These are phyloP conservation scores for Heliconius ethilla DNA, from an alignment of 2,888 invertebrate species.

Conservation along the genomic window DNA sequence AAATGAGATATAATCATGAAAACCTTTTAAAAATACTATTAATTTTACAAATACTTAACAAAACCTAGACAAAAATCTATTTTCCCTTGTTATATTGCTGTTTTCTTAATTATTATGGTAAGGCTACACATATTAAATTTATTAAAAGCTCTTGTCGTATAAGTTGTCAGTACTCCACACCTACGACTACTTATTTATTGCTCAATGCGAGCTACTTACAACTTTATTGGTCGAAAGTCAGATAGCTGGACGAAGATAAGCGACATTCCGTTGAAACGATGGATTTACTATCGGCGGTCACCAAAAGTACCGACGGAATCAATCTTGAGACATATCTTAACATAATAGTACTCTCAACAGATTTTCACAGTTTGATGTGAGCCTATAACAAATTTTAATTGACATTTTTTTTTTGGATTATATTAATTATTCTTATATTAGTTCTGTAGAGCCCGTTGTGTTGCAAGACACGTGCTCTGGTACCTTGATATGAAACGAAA, in stretches of 20 bases:
- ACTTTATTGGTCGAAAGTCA: slow-evolving; percentile 52
- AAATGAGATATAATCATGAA: no score
- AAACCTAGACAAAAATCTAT: background rate
- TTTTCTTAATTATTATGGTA: background rate
- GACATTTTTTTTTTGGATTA: background rate
- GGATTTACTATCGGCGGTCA: slow-evolving; percentile 45
- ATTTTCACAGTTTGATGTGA: slow-evolving; percentile 14
- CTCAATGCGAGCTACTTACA: slow-evolving; percentile 50
- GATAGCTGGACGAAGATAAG: slow-evolving; percentile 50
- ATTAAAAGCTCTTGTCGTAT: slow-evolving; percentile 33
- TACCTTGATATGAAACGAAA: no score
- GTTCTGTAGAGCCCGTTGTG: background rate
- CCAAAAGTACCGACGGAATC: slow-evolving; percentile 42
- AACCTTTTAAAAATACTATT: no score
- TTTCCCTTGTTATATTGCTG: background rate
- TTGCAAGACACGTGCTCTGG: no score
- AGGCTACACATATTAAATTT: slow-evolving; percentile 22
- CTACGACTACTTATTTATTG: slow-evolving; percentile 49
- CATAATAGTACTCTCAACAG: background rate
- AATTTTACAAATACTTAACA: background rate
- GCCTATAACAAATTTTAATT: slow-evolving; percentile 9
- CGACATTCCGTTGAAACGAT: slow-evolving; percentile 46
- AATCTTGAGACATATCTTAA: slow-evolving; percentile 34
- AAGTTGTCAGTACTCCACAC: slow-evolving; percentile 38
- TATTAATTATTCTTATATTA: background rate